phyloP scores from a whole-genome alignment of 2,888 invertebrate genomes.

The Sepioteuthis lessoniana region DNA sequence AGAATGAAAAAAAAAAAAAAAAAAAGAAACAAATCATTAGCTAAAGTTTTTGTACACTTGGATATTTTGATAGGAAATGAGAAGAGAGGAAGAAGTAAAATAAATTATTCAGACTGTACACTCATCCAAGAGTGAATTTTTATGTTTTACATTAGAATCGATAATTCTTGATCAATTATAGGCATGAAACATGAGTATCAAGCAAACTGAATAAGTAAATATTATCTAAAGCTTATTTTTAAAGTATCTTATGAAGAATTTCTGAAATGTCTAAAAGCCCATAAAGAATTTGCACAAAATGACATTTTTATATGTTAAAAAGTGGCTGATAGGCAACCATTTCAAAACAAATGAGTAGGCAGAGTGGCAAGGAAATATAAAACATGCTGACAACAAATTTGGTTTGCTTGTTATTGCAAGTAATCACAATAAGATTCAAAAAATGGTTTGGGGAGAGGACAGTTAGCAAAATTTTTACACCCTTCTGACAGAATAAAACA shows the following conservation, averaged over 20 bases:
- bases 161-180: neutral
- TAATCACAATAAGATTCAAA: neutral
- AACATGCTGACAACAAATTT: neutral
- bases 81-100: too few relatives aligned
- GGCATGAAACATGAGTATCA: neutral
- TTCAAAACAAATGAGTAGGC: neutral
- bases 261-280: neutral
- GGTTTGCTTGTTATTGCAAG: neutral
- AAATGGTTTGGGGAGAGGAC: neutral
- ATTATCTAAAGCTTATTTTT: too few relatives aligned
- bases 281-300: neutral
- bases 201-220: neutral
- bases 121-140: neutral
- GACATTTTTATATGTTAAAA: neutral
- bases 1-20: too few relatives aligned
- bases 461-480: conserved; percentile 33
- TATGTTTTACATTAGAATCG: neutral
- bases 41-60: too few relatives aligned
- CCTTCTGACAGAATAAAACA: neutral
- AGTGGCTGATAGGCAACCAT: neutral
- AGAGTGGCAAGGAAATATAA: neutral
- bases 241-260: too few relatives aligned
- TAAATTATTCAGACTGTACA: neutral
- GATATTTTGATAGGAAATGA: too few relatives aligned
- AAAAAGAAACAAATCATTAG: too few relatives aligned